Evolutionary conservation across 2,888 invertebrate species (phyloP).

Genomic region (Mimachlamys varia): DNA sequence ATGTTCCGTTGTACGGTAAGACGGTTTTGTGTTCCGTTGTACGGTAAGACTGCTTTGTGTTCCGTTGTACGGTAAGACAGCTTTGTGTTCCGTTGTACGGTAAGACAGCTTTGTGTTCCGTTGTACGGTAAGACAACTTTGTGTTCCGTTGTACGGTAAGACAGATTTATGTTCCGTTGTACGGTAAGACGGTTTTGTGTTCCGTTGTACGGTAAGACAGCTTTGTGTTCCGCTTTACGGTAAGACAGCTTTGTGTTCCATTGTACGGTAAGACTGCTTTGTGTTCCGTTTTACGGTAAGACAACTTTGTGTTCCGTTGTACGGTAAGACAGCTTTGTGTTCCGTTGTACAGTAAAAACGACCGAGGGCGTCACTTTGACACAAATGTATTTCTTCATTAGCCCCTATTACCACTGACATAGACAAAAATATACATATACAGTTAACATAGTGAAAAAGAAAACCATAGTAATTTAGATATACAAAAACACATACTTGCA

Average conservation of each 20-base stretch:
- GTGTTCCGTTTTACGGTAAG: slow-evolving; percentile 12
- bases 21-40: slow-evolving; percentile 8
- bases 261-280: slow-evolving; percentile 7
- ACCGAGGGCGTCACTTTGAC: no score
- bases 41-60: not conserved
- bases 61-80: slow-evolving; percentile 14
- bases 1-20: slow-evolving; percentile 12
- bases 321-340: not conserved
- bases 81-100: slow-evolving; percentile 4
- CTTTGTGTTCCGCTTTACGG: no score
- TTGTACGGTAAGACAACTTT: slow-evolving; percentile 6
- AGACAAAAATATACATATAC: no score
- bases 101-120: not conserved
- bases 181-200: not conserved
- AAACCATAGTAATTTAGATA: no score
- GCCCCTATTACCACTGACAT: no score
- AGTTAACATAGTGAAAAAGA: no score
- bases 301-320: slow-evolving; percentile 1
- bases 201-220: slow-evolving; percentile 23
- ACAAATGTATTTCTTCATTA: no score
- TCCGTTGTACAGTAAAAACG: slow-evolving; percentile 1
- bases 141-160: slow-evolving; percentile 18
- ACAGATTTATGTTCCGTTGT: not conserved
- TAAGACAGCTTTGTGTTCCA: not conserved
- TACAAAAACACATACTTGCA: no score